Percentiles rank a stretch among this genome's conserved stretches.
These are phyloP conservation scores for Yponomeuta malinellus DNA, from an alignment of 2,888 invertebrate species.

Conservation along the genomic window DNA sequence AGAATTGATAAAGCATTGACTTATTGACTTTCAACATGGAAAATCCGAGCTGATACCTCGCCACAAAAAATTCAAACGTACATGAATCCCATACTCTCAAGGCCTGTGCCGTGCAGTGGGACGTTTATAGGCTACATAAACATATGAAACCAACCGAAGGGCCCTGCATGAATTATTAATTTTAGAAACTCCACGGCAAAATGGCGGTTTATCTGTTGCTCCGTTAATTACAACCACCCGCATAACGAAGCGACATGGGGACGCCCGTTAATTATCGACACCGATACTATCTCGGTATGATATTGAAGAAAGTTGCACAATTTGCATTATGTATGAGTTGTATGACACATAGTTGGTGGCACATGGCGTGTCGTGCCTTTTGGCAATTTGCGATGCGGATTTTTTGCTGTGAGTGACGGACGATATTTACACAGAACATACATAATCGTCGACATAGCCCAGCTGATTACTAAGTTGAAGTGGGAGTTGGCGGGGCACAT, in stretches of 20 bases:
- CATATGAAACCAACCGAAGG: not conserved
- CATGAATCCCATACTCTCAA: too few relatives aligned
- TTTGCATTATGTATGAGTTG: not conserved
- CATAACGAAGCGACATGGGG: not conserved
- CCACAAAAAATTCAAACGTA: too few relatives aligned
- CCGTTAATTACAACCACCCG: not conserved
- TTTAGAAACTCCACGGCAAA: not conserved
- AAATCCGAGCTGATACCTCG: too few relatives aligned
- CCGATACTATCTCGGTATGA: not conserved
- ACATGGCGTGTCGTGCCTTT: not conserved
- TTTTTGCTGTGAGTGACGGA: too few relatives aligned
- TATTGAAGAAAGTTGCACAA: constrained; percentile 1
- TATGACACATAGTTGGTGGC: not conserved
- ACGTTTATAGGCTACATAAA: too few relatives aligned
- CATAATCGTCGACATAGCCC: too few relatives aligned
- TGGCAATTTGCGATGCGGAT: not conserved
- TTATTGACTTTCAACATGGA: too few relatives aligned
- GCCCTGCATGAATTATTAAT: not conserved
- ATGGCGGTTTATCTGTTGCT: not conserved
- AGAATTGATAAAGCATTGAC: too few relatives aligned
- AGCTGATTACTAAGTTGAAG: too few relatives aligned
- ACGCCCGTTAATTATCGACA: not conserved
- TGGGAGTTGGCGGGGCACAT: too few relatives aligned
- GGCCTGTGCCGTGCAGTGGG: too few relatives aligned
- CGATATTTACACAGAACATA: too few relatives aligned